A percentile compares a stretch with the other conserved stretches of the same genome.
phyloP scores from a whole-genome alignment of 1,140 invertebrate genomes.

The Drosophila lacteicornis region DNA sequence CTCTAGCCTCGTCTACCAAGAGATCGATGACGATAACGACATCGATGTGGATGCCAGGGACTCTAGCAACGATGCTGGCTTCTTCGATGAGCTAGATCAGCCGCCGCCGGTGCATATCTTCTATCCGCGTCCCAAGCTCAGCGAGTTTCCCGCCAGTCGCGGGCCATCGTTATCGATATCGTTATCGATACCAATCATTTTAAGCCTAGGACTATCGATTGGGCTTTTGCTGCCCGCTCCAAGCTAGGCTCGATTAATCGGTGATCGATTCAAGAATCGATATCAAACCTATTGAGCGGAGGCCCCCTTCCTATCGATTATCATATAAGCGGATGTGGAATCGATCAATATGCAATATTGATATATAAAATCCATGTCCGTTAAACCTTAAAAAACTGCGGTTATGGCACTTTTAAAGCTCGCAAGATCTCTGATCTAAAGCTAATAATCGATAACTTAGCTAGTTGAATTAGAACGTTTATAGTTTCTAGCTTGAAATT shows the following conservation, averaged over 20 bases:
- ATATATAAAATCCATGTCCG: slow-evolving; percentile 4
- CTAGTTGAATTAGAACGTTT: slow-evolving; percentile 1
- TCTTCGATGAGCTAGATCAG: slow-evolving; percentile 88
- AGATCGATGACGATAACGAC: slow-evolving; percentile 76
- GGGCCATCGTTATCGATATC: slow-evolving; percentile 20
- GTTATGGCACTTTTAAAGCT: slow-evolving; percentile 14
- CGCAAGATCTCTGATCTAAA: neutral
- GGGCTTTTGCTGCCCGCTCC: slow-evolving; percentile 49
- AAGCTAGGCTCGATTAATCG: slow-evolving; percentile 40
- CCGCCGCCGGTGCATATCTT: slow-evolving; percentile 89
- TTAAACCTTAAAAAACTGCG: slow-evolving; percentile 1
- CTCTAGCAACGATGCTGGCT: slow-evolving; percentile 54
- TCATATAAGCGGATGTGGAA: slow-evolving; percentile 4
- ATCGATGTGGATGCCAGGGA: slow-evolving; percentile 82
- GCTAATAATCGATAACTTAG: neutral
- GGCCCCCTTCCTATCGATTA: slow-evolving; percentile 6
- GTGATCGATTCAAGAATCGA: neutral
- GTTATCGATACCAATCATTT: neutral
- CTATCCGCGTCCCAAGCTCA: slow-evolving; percentile 86
- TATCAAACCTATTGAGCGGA: slow-evolving; percentile 1
- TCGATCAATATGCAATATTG: neutral
- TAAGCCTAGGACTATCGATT: slow-evolving; percentile 10
- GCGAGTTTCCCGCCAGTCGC: slow-evolving; percentile 40
- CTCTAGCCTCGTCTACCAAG: slow-evolving; percentile 75
- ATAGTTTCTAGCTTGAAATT: neutral